These are phyloP conservation scores for Kuschelorhynchus macadamiae DNA, from an alignment of 2,888 invertebrate genomes.

Conservation along the genomic window DNA sequence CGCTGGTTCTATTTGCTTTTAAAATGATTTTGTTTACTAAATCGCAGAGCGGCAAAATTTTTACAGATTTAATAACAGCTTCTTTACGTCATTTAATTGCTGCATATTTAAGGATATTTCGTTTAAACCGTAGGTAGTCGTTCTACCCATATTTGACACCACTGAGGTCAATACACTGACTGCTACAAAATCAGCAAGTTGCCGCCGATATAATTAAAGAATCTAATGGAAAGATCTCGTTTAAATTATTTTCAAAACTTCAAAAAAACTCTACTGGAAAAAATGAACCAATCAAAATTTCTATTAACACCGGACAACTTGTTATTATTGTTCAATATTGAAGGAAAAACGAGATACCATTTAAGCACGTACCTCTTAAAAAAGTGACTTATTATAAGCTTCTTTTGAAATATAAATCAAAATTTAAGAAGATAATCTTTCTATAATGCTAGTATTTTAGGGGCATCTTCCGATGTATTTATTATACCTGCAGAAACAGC, in stretches of 20 bases:
- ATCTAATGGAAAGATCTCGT: constrained; percentile 16
- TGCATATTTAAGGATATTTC: constrained; percentile 20
- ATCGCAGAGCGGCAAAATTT: constrained; percentile 2
- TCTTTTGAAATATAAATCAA: constrained; percentile 36
- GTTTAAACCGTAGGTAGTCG: constrained; percentile 44
- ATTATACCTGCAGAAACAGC: constrained; percentile 1
- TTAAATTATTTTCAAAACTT: constrained; percentile 24
- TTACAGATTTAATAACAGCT: constrained; percentile 20
- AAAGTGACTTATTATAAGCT: constrained; percentile 40
- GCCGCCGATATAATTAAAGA: constrained; percentile 37
- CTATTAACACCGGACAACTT: constrained; percentile 29
- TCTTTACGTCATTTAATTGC: constrained; percentile 36
- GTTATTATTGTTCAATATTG: constrained; percentile 22
- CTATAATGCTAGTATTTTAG: constrained; percentile 12
- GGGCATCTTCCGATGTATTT: background rate
- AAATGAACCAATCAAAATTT: constrained; percentile 41
- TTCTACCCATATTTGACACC: constrained; percentile 45
- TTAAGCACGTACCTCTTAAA: constrained; percentile 22
- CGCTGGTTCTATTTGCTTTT: constrained; percentile 20
- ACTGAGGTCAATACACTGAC: constrained; percentile 48
- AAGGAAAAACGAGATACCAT: constrained; percentile 8
- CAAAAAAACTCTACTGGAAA: constrained; percentile 5
- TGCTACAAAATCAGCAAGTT: constrained; percentile 31
- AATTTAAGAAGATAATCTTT: constrained; percentile 36
- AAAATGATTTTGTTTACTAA: constrained; percentile 21